Percentiles rank a stretch among this genome's conserved stretches.
Conservation (phyloP, 2,113 vertebrate species). For the Penelope pileata region DNA sequence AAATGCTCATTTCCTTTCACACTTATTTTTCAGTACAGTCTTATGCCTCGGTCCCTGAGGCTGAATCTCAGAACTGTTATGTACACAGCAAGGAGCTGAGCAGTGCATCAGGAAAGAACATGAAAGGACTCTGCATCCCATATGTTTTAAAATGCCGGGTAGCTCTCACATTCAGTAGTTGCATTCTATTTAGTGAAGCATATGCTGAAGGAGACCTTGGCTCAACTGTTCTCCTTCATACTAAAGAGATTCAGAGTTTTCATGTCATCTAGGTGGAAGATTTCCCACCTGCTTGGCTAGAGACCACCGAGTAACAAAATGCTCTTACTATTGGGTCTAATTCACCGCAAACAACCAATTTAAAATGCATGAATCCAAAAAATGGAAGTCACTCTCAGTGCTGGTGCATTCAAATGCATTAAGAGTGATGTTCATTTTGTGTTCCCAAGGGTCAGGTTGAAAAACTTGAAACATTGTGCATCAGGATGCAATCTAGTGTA, state of each 20-base stretch:
- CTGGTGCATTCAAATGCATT: not conserved
- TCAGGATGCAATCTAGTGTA: not conserved
- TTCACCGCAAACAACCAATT: not conserved
- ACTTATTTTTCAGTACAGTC: not conserved
- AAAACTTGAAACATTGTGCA: not conserved
- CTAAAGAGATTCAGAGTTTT: not conserved
- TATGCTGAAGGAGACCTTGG: not conserved
- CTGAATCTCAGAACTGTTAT: not conserved
- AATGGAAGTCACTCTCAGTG: not conserved
- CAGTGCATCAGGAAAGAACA: not conserved
- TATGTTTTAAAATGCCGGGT: not conserved
- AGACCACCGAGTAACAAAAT: not conserved
- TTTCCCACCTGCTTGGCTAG: not conserved
- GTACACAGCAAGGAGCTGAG: not conserved
- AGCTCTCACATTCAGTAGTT: not conserved
- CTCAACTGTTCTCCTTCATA: not conserved
- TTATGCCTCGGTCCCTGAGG: not conserved
- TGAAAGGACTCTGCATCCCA: not conserved
- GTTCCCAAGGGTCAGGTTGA: not conserved
- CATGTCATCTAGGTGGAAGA: not conserved
- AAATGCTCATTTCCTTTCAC: fast-evolving
- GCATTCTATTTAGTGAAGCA: not conserved
- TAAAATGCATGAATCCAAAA: not conserved
- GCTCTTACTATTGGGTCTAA: not conserved
- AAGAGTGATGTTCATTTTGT: not conserved